Percentiles rank a stretch among this genome's conserved stretches.
phyloP scores from a whole-genome alignment of 2,888 invertebrate genomes.

The Aleiodes leptofemur region DNA sequence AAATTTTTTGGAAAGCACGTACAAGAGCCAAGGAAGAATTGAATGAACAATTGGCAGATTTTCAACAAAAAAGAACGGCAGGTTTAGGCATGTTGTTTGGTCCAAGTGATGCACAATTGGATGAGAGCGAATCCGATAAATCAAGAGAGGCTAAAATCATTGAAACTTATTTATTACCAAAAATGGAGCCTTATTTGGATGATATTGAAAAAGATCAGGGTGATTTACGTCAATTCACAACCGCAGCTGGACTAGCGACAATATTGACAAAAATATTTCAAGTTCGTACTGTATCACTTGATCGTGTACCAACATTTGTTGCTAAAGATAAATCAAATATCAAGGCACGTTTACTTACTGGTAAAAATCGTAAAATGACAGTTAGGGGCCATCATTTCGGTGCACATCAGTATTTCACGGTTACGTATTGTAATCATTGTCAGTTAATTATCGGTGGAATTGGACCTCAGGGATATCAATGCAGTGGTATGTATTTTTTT shows the following conservation, averaged over 20 bases:
- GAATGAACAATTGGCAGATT: conserved; percentile 87
- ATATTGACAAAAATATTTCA: conserved; percentile 87
- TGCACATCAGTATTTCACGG: conserved; percentile 91
- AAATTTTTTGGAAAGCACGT: conserved; percentile 91
- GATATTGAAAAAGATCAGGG: conserved; percentile 81
- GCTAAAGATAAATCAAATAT: conserved; percentile 88
- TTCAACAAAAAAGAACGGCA: conserved; percentile 91
- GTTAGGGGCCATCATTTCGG: conserved; percentile 93
- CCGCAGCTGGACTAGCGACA: conserved; percentile 87
- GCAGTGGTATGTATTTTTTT: conserved; percentile 82
- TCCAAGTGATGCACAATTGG: conserved; percentile 86
- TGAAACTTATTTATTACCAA: conserved; percentile 84
- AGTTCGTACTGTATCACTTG: conserved; percentile 80
- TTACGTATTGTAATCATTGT: conserved; percentile 96
- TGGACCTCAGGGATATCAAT: conserved; percentile 97
- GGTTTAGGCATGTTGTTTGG: conserved; percentile 94
- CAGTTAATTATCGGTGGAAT: conserved; percentile 95
- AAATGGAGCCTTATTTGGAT: conserved; percentile 83
- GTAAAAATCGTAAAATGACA: conserved; percentile 83
- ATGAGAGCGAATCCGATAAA: conserved; percentile 88
- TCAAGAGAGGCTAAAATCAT: conserved; percentile 85
- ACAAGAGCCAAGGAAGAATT: conserved; percentile 89
- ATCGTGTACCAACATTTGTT: conserved; percentile 89
- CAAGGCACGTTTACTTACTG: conserved; percentile 80
- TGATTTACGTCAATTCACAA: conserved; percentile 81